Base-by-base conservation (phyloP, 2,797 vertebrate species). In the Vultur gryphus region DNA sequence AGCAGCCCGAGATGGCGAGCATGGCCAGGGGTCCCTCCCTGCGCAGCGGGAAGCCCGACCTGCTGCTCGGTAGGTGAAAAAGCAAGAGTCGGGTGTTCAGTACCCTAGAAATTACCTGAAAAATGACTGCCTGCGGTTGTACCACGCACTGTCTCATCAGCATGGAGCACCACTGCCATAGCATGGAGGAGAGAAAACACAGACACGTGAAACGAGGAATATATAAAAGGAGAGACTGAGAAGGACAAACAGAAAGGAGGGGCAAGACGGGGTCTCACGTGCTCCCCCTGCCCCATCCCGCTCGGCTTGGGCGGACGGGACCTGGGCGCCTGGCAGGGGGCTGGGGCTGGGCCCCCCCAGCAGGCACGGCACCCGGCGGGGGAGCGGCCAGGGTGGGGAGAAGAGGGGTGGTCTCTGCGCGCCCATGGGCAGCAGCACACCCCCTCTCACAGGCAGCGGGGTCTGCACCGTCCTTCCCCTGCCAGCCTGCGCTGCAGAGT, bases 81-180 rank as follows among this genome's bases (percentile, higher is more conserved):
- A 95, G 87, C 91, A 96, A 96, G 91, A 94, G 92, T 94, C 26
- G 80, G 97, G 96, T 92, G 80, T 97, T 97, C 90, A 97, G 97
- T 93, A 97, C 97, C 96, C 98, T 97, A 95, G 98, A 98, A 98
- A 98, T 98, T 98, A 98, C 98, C 98, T 98, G 98, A 97, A 98
- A 98, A 98, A 98, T 98, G 98, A 98, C 96, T 97, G 98, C 96
- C 97, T 98, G 98, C 96, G 98, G 98, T 96, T 98, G 98, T 97
- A 98, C 98, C 98, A 98, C 98, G 98, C 98, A 98, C 98, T 98
- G 98, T 94, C 98, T 98, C 98, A 98, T 98, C 98, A 98, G 98
- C 98, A 98, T 98, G 98, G 98, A 98, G 98, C 98, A 97, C 98
- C 98, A 98, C 98, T 98, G 98, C 98, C 98, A 98, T 97, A 98